Evolutionary conservation across 2,113 vertebrate species (phyloP), one percentile per base, ranked within the genome.

Genomic region (Triplophysa rosa): DNA sequence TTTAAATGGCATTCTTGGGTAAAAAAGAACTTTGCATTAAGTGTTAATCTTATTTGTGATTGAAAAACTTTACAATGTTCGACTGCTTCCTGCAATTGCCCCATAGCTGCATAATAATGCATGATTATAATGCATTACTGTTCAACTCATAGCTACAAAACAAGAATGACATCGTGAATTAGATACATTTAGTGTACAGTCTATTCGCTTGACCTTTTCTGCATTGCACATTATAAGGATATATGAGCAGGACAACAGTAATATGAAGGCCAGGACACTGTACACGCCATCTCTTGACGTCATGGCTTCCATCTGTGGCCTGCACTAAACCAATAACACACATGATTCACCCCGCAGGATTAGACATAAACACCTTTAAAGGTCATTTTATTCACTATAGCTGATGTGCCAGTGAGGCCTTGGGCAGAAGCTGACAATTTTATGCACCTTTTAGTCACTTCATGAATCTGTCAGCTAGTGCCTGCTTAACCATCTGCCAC

Each of bases 191-290:
- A 52, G 24, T 9, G 23, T 74, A 67, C 16, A 29, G 65, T 52
- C 59, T 33, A 59, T 59, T 52, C 54, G 63, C 19, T 42, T 63
- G 14, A 77, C 73, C 73, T 68, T 56, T 63, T 64, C 26, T 77
- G 8, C 33, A 13, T 8, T 70, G 33, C 47, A 70, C 58, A 70
- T 81, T 64, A 81, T 70, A 12, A 23, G 77, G 66, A 81, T 81
- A 54, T 56, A 69, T 81, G 66, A 23, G 66, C 16, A 4, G 40
- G 19, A 14, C 29, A 79, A 24, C 56, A 77, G 45, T 19, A 47
- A 81, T 33, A 14, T 6, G 17, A 59, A 77, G n/a, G 58, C 37
- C 73, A 77, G 40, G 45, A 17, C 66, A 77, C 58, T 33, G 62
- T 76, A 69, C 29, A 4, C 10, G 14, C 10, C 40, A 14, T 29